Conservation (phyloP, 2,888 invertebrate species). For the Sicus ferrugineus region DNA sequence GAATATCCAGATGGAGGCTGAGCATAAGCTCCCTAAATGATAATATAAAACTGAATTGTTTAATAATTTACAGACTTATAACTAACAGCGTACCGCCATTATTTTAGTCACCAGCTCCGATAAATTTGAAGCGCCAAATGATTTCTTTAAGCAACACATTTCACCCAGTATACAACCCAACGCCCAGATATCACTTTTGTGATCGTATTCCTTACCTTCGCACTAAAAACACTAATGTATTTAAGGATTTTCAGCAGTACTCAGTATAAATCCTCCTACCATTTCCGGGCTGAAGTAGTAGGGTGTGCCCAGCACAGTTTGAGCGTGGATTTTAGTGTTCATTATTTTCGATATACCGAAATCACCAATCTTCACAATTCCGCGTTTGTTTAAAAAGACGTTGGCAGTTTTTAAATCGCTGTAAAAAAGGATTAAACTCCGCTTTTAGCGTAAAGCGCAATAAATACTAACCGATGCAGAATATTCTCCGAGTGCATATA, state of each 20-base stretch:
- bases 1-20: constrained; percentile 74
- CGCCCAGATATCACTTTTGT: constrained; percentile 82
- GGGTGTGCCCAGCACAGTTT: constrained; percentile 77
- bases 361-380: constrained; percentile 75
- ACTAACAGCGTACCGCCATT: constrained; percentile 71
- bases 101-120: constrained; percentile 79
- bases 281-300: constrained; percentile 79
- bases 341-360: constrained; percentile 80
- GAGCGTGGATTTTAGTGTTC: constrained; percentile 72
- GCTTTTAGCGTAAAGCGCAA: not conserved
- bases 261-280: constrained; percentile 59
- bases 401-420: constrained; percentile 80
- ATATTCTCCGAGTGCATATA: constrained; percentile 77
- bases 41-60: not conserved
- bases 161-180: constrained; percentile 80
- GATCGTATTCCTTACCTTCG: constrained; percentile 77
- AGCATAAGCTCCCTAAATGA: constrained; percentile 70
- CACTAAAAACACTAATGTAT: constrained; percentile 65
- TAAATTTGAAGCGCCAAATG: constrained; percentile 77
- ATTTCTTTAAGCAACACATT: constrained; percentile 75
- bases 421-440: constrained; percentile 27
- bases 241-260: not conserved
- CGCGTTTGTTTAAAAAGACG: constrained; percentile 74
- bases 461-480: constrained; percentile 66
- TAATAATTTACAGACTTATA: not conserved